Percentiles rank a stretch among this genome's conserved stretches.
Conservation (phyloP, 2,113 vertebrate genomes). For the Dasypus novemcinctus region DNA sequence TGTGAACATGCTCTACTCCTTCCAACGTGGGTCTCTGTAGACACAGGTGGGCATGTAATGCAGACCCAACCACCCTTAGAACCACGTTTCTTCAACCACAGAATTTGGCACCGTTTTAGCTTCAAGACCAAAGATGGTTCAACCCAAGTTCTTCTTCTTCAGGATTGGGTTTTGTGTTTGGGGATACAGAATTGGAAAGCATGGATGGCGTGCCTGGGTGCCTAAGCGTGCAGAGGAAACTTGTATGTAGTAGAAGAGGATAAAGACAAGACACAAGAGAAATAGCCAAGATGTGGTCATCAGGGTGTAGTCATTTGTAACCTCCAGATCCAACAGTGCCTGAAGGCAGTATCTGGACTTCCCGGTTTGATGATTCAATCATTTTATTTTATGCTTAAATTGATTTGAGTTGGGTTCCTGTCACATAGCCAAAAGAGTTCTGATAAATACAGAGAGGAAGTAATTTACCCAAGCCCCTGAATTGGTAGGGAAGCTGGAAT, state of each 20-base stretch:
- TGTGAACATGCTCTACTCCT: accelerated
- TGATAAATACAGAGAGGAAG: background rate
- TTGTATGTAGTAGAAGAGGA: background rate
- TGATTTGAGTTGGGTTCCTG: background rate
- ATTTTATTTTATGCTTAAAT: background rate
- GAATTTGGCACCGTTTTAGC: background rate
- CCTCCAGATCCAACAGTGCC: background rate
- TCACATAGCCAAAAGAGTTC: background rate
- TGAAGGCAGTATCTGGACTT: background rate
- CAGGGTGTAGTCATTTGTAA: background rate
- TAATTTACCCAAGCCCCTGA: background rate
- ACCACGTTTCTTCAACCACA: background rate
- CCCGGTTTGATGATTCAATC: background rate
- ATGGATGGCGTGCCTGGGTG: background rate
- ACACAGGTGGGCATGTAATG: accelerated
- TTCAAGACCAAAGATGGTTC: background rate
- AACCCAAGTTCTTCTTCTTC: background rate
- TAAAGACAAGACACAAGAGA: background rate
- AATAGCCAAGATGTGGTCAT: background rate
- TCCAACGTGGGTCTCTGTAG: background rate
- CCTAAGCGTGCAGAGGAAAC: background rate
- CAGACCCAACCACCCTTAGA: background rate
- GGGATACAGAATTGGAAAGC: background rate
- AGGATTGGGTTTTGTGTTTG: background rate
- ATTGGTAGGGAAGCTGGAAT: background rate